These are phyloP conservation scores for Varanus komodoensis DNA, from an alignment of 2,113 vertebrate species.

Conservation along the genomic window DNA sequence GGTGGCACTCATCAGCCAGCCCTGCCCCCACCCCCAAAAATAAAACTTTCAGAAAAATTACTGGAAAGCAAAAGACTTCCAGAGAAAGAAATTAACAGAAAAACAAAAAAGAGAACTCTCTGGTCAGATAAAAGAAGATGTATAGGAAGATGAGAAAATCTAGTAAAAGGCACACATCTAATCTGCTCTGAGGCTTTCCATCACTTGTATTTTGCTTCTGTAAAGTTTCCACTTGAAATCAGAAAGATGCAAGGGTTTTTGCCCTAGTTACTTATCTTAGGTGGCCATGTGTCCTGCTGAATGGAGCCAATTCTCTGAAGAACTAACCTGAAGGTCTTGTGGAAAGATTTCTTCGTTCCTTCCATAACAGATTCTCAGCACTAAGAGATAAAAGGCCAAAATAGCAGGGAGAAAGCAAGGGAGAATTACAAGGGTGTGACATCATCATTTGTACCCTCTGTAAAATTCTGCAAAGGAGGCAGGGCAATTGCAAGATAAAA, in stretches of 20 bases:
- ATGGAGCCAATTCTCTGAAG: no score
- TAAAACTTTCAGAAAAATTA: neutral
- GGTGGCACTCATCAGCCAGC: neutral
- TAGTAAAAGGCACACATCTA: rapidly evolving
- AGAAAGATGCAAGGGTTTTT: rapidly evolving
- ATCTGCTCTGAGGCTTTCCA: neutral
- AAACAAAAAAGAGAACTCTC: neutral
- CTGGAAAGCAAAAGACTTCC: neutral
- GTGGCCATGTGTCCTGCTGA: no score
- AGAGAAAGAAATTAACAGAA: neutral
- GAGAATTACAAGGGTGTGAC: no score
- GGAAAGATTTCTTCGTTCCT: no score
- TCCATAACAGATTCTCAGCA: no score
- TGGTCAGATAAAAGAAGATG: rapidly evolving
- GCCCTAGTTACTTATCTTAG: rapidly evolving
- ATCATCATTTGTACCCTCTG: no score
- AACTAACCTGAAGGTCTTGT: no score
- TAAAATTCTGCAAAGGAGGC: no score
- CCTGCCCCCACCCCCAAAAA: neutral
- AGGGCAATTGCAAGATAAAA: no score
- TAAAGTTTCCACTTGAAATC: neutral
- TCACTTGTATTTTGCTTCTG: neutral
- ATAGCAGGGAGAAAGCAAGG: no score
- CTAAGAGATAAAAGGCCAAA: no score
- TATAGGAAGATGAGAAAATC: neutral